These are phyloP conservation scores for Synanthedon tipuliformis DNA, from an alignment of 2,888 invertebrate genomes.

Conservation along the genomic window DNA sequence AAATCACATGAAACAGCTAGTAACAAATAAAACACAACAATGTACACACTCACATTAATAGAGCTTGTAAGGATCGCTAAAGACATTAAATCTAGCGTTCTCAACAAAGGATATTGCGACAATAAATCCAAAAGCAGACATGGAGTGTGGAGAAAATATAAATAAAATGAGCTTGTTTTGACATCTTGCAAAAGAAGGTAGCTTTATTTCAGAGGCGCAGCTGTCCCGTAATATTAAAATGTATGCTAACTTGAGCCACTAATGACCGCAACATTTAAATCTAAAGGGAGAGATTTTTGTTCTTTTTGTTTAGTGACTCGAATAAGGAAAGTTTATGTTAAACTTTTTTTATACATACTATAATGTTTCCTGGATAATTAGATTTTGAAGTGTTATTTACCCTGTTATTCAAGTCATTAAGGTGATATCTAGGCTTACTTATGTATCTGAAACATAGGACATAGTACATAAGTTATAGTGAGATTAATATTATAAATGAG, in stretches of 20 bases:
- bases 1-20: too few species aligned
- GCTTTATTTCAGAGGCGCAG: slow-evolving; percentile 30
- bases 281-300: slow-evolving; percentile 22
- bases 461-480: too few species aligned
- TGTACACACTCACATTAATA: slow-evolving; percentile 12
- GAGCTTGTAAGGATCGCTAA: slow-evolving; percentile 23
- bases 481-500: too few species aligned
- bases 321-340: slow-evolving; percentile 40
- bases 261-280: slow-evolving; percentile 55
- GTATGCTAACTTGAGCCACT: slow-evolving; percentile 48
- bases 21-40: not conserved
- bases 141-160: slow-evolving; percentile 32
- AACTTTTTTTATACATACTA: slow-evolving; percentile 19
- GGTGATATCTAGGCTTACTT: too few species aligned
- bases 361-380: too few species aligned
- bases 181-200: slow-evolving; percentile 28
- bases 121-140: slow-evolving; percentile 40
- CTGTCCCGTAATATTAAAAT: slow-evolving; percentile 53
- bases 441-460: too few species aligned
- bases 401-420: too few species aligned
- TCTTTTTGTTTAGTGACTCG: slow-evolving; percentile 33
- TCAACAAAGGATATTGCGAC: slow-evolving; percentile 36
- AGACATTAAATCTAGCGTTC: slow-evolving; percentile 27
- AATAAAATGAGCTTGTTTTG: slow-evolving; percentile 46
- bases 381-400: too few species aligned